A percentile compares a stretch with the other conserved stretches of the same genome.
Conservation (phyloP, 1,140 invertebrate genomes). For the Portunus trituberculatus region DNA sequence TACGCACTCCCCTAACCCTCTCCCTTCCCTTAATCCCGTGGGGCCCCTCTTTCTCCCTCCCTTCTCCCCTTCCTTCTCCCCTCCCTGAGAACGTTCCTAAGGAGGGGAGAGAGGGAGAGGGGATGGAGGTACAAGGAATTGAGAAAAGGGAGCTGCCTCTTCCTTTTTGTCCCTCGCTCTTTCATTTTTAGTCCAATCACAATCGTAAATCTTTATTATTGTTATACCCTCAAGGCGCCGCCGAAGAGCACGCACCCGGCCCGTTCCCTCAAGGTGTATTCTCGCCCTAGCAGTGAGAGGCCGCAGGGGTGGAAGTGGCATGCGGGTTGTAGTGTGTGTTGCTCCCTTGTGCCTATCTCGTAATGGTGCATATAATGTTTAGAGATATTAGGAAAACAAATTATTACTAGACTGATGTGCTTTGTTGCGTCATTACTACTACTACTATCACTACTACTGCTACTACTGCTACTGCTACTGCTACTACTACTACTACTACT, state of each 20-base stretch:
- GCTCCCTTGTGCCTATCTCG: neutral
- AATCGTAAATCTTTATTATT: conserved; percentile 59
- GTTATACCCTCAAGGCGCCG: conserved; percentile 35
- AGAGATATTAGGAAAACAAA: conserved; percentile 69
- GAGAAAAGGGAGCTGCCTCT: conserved; percentile 25
- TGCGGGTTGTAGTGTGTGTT: neutral
- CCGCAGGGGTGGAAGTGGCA: neutral
- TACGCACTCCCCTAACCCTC: neutral
- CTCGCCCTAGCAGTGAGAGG: neutral
- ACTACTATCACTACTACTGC: neutral
- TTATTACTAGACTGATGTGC: conserved; percentile 62
- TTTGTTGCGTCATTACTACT: conserved; percentile 62
- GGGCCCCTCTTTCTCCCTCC: neutral
- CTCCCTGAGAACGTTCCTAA: neutral
- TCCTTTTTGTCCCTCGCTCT: conserved; percentile 26
- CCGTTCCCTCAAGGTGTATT: neutral
- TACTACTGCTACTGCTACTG: neutral
- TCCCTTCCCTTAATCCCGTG: neutral
- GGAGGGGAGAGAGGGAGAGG: neutral
- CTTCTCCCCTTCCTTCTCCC: neutral
- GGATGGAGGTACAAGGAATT: neutral
- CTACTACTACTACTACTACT: neutral
- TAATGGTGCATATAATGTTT: conserved; percentile 63
- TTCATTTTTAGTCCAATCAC: conserved; percentile 62
- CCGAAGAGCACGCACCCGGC: neutral